Percentiles rank a stretch among this genome's conserved stretches.
phyloP scores from a whole-genome alignment of 1,140 invertebrate genomes.

The Idris sp. region DNA sequence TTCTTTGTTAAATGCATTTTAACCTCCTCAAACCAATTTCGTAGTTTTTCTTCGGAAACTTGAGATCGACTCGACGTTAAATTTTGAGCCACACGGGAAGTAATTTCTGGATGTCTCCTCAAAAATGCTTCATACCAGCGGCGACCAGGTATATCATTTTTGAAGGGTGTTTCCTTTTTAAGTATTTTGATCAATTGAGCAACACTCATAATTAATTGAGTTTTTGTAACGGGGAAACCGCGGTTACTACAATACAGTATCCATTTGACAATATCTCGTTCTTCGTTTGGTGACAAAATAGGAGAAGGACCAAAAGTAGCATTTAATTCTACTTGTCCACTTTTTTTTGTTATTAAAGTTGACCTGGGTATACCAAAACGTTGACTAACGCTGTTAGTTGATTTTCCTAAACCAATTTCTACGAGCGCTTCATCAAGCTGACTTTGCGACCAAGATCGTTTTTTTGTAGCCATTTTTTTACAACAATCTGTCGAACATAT shows the following conservation, averaged over 20 bases:
- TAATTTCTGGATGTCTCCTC: slow-evolving; percentile 19
- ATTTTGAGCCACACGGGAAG: slow-evolving; percentile 13
- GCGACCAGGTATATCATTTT: slow-evolving; percentile 22
- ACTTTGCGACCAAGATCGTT: neutral
- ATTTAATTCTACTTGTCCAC: neutral
- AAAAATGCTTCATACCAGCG: slow-evolving; percentile 29
- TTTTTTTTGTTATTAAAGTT: slow-evolving; percentile 16
- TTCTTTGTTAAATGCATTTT: slow-evolving; percentile 1
- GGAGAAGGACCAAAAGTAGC: slow-evolving; percentile 15
- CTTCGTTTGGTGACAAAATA: slow-evolving; percentile 7
- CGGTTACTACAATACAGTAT: slow-evolving; percentile 51
- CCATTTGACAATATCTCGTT: slow-evolving; percentile 11
- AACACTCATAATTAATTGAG: slow-evolving; percentile 65
- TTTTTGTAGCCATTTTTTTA: slow-evolving; percentile 1
- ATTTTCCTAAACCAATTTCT: slow-evolving; percentile 11
- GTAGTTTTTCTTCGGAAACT: slow-evolving; percentile 12
- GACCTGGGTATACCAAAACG: slow-evolving; percentile 14
- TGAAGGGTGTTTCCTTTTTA: slow-evolving; percentile 14
- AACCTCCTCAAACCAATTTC: slow-evolving; percentile 20
- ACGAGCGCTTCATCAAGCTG: slow-evolving; percentile 13
- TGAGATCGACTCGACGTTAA: neutral
- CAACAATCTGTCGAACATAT: too few relatives aligned
- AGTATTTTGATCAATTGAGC: slow-evolving; percentile 61
- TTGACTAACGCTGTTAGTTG: slow-evolving; percentile 3
- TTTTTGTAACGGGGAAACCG: slow-evolving; percentile 69